Evolutionary conservation across 1,140 invertebrate species (phyloP).

Genomic region (Drosophila varians): DNA sequence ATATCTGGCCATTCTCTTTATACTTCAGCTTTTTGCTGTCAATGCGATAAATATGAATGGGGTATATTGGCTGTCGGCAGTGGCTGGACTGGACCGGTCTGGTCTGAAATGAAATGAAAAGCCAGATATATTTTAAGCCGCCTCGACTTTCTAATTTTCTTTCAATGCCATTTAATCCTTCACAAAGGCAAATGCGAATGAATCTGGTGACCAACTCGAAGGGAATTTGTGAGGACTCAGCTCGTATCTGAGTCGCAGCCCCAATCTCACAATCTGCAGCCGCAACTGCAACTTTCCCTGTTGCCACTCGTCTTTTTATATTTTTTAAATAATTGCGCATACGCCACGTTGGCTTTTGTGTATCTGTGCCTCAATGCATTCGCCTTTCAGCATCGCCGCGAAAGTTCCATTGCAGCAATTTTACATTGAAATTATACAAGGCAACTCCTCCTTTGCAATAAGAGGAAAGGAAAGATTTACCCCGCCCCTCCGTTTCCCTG

Average conservation of each 20-base stretch:
- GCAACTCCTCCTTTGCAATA: constrained; percentile 29
- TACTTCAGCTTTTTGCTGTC: constrained; percentile 23
- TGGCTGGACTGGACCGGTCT: constrained; percentile 3
- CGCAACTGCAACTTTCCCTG: constrained; percentile 14
- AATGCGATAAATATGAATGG: constrained; percentile 24
- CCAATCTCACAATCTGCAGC: constrained; percentile 19
- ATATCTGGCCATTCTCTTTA: constrained; percentile 59
- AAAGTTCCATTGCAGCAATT: constrained; percentile 69
- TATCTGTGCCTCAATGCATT: constrained; percentile 65
- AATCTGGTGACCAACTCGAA: constrained; percentile 4
- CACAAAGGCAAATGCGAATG: neutral
- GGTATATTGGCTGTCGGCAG: constrained; percentile 48
- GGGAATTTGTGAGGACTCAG: constrained; percentile 11
- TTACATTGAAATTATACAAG: constrained; percentile 76
- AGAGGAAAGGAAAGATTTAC: constrained; percentile 41
- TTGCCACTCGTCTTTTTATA: constrained; percentile 7
- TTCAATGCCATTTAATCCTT: constrained; percentile 22
- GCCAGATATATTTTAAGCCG: constrained; percentile 7
- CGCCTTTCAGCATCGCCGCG: constrained; percentile 41
- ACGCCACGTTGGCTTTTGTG: constrained; percentile 75
- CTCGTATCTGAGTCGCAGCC: constrained; percentile 5
- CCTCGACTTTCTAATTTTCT: constrained; percentile 23
- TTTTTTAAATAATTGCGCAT: constrained; percentile 75
- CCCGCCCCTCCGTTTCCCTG: constrained; percentile 13
- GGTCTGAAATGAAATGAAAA: neutral